Percentiles rank a stretch among this genome's conserved stretches.
Evolutionary conservation across 2,113 vertebrate genomes (phyloP).

Genomic region (Catagonus wagneri): DNA sequence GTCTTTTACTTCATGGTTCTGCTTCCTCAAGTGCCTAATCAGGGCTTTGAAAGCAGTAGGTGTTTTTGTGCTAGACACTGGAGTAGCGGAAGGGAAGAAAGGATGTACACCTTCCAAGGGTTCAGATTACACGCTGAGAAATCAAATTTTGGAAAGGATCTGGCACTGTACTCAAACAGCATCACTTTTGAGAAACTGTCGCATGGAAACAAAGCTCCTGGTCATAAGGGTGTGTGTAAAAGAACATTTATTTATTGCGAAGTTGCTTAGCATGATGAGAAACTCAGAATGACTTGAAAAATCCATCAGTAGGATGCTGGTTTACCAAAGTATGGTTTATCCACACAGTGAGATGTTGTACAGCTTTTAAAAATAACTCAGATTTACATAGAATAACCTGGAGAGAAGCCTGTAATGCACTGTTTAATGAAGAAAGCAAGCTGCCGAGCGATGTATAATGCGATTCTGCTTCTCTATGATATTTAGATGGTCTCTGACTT

Average conservation of each 20-base stretch:
- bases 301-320: not conserved
- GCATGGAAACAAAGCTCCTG: not conserved
- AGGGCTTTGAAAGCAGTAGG: not conserved
- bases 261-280: not conserved
- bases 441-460: not conserved
- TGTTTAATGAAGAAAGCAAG: not conserved
- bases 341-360: not conserved
- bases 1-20: not conserved
- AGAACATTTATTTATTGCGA: conserved; percentile 48
- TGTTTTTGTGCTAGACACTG: not conserved
- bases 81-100: not conserved
- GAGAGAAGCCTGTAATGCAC: not conserved
- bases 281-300: not conserved
- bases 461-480: not conserved
- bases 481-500: not conserved
- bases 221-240: not conserved
- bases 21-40: not conserved
- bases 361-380: not conserved
- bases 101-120: not conserved
- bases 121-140: not conserved
- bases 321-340: not conserved
- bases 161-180: not conserved
- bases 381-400: not conserved
- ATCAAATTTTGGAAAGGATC: not conserved
- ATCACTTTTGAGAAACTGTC: not conserved